A percentile compares a stretch with the other conserved stretches of the same genome.
phyloP scores from a whole-genome alignment of 2,888 invertebrate species.

The Danaus chrysippus region DNA sequence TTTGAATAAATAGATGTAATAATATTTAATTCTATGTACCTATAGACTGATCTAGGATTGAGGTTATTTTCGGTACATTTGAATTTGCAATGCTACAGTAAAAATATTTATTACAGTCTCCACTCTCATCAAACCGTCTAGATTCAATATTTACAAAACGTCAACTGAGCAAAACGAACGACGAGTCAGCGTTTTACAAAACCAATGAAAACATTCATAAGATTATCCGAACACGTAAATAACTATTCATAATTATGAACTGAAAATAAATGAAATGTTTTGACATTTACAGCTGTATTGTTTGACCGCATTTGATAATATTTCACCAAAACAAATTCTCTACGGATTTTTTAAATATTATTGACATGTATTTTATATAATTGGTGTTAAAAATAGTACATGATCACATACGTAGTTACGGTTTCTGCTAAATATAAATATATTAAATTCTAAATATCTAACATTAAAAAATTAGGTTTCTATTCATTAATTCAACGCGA shows the following conservation, averaged over 20 bases:
- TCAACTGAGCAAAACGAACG: slow-evolving; percentile 39
- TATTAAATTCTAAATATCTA: neutral
- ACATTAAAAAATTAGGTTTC: neutral
- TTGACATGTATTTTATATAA: too few species aligned
- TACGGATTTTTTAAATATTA: too few species aligned
- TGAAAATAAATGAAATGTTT: too few species aligned
- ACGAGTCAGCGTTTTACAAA: slow-evolving; percentile 40
- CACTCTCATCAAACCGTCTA: slow-evolving; percentile 18
- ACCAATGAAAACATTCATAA: slow-evolving; percentile 16
- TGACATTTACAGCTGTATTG: too few species aligned
- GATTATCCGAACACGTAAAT: neutral
- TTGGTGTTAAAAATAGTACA: too few species aligned
- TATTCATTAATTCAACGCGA: slow-evolving; percentile 2
- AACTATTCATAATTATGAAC: too few species aligned
- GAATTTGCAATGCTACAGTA: neutral
- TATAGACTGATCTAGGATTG: too few species aligned
- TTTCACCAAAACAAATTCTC: too few species aligned
- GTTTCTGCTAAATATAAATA: neutral
- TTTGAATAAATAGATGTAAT: too few species aligned
- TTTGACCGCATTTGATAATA: too few species aligned
- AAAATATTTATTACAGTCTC: neutral
- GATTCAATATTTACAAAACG: slow-evolving; percentile 43
- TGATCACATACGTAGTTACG: too few species aligned
- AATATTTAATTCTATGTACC: too few species aligned
- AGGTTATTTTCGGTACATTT: neutral